Percentiles rank a stretch among this genome's conserved stretches.
phyloP scores from a whole-genome alignment of 2,797 vertebrate species.

The Crotalus adamanteus region DNA sequence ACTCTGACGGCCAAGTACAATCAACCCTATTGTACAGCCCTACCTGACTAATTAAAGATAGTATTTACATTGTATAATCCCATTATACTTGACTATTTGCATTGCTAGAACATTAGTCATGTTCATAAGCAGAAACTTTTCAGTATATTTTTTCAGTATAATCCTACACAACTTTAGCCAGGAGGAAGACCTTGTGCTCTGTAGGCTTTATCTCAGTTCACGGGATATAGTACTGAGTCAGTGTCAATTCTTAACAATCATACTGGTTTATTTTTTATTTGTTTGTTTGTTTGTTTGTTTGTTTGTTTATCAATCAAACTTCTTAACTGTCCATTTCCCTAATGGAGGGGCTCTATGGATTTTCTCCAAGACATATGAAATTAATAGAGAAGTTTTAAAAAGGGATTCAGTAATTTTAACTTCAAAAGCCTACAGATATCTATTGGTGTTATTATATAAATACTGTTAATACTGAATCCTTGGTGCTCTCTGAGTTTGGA shows the following conservation, averaged over 20 bases:
- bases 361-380: too few species aligned
- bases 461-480: not conserved
- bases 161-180: not conserved
- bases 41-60: not conserved
- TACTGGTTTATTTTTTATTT: not conserved
- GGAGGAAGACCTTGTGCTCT: not conserved
- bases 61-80: not conserved
- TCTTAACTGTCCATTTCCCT: not conserved
- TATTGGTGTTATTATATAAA: not conserved
- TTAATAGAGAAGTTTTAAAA: too few species aligned
- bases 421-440: not conserved
- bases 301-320: not conserved
- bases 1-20: not conserved
- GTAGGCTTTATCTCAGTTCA: not conserved
- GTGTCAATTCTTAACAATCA: not conserved
- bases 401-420: not conserved
- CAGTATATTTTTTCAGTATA: not conserved
- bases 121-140: not conserved
- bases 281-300: too few species aligned
- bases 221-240: not conserved
- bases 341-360: too few species aligned
- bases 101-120: not conserved
- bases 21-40: not conserved
- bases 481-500: too few species aligned
- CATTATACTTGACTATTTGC: not conserved